Percentiles rank a stretch among this genome's conserved stretches.
These are phyloP conservation scores for Trichomycterus rosablanca DNA, from an alignment of 2,113 vertebrate genomes.

Conservation along the genomic window DNA sequence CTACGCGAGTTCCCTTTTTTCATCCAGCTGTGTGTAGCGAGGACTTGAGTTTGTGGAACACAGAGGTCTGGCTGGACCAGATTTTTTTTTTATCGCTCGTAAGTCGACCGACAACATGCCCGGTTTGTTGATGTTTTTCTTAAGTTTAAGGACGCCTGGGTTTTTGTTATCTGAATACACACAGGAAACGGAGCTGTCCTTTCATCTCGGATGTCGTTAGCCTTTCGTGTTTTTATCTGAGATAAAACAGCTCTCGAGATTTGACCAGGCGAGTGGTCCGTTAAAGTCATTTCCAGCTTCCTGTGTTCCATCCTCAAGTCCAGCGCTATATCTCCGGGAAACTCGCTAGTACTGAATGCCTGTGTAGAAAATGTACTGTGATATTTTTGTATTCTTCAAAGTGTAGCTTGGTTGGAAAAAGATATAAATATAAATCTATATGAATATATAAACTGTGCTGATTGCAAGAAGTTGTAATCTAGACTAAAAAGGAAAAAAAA, in stretches of 20 bases:
- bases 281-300: slow-evolving; percentile 48
- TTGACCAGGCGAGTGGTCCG: slow-evolving; percentile 42
- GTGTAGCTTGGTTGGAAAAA: slow-evolving; percentile 67
- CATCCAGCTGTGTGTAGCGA: slow-evolving; percentile 40
- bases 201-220: background rate
- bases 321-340: slow-evolving; percentile 49
- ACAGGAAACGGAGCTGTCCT: background rate
- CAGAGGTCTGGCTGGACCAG: slow-evolving; percentile 52
- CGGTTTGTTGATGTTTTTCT: background rate
- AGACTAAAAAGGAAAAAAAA: slow-evolving; percentile 58
- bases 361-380: slow-evolving; percentile 73
- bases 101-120: no score
- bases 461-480: slow-evolving; percentile 67
- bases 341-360: slow-evolving; percentile 56
- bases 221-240: background rate
- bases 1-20: slow-evolving; percentile 52
- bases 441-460: slow-evolving; percentile 56
- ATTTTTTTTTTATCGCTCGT: slow-evolving; percentile 30
- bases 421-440: slow-evolving; percentile 44
- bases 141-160: background rate
- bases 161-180: background rate
- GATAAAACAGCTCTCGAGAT: background rate
- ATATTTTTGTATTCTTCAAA: slow-evolving; percentile 78
- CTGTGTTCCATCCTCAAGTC: slow-evolving; percentile 50
- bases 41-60: slow-evolving; percentile 39